Conservation (phyloP, 2,797 vertebrate genomes). For the Centropyge bicolor region DNA sequence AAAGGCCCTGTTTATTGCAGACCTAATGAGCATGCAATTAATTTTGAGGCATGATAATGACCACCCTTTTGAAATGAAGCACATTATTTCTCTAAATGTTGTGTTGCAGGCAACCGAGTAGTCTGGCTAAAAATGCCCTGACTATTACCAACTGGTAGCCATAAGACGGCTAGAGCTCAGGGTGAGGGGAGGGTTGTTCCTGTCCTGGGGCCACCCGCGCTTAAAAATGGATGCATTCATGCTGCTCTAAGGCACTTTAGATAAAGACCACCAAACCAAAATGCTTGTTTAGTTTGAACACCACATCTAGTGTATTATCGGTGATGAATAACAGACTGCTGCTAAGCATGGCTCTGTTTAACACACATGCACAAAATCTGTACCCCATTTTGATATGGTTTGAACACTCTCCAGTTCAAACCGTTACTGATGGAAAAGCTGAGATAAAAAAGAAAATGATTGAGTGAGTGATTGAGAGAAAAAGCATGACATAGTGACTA, state of each 20-base stretch:
- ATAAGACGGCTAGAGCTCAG: constrained; percentile 2
- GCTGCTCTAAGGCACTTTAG: constrained; percentile 33
- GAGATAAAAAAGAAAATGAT: constrained; percentile 22
- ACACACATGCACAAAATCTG: constrained; percentile 3
- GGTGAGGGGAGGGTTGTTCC: neutral
- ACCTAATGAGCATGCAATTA: neutral
- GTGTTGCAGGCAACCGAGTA: neutral
- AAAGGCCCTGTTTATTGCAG: neutral
- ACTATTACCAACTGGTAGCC: constrained; percentile 12
- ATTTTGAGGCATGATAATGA: neutral
- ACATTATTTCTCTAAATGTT: constrained; percentile 4
- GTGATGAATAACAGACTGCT: constrained; percentile 49
- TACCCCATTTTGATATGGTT: constrained; percentile 21
- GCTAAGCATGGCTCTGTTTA: constrained; percentile 31
- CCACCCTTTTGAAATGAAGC: neutral
- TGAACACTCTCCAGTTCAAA: constrained; percentile 38
- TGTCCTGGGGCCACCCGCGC: constrained; percentile 23
- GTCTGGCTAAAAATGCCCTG: neutral
- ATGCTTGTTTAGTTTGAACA: constrained; percentile 36
- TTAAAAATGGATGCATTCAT: constrained; percentile 30
- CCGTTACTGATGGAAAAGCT: constrained; percentile 22
- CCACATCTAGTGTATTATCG: constrained; percentile 38
- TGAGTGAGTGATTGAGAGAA: constrained; percentile 33
- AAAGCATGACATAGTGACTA: neutral
- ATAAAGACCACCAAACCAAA: constrained; percentile 52